A percentile compares a stretch with the other conserved stretches of the same genome.
Conservation (phyloP, 2,113 vertebrate genomes). For the Solea senegalensis region DNA sequence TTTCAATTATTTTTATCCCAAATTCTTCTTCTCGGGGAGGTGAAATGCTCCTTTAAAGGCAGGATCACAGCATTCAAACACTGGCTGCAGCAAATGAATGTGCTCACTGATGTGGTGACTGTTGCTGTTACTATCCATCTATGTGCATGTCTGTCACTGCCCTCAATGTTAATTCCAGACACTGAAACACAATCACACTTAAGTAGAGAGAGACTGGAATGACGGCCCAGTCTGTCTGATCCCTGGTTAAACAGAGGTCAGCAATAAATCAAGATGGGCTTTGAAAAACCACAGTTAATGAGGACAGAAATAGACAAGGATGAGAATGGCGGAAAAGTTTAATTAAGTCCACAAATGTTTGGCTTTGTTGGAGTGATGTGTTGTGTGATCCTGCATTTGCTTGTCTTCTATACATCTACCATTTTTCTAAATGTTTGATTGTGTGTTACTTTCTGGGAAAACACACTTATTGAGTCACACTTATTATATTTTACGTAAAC, state of each 20-base stretch:
- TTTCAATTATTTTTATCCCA: conserved; percentile 29
- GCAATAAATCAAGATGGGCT: conserved; percentile 60
- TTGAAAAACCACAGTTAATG: conserved; percentile 60
- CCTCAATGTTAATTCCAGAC: conserved; percentile 63
- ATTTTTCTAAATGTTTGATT: conserved; percentile 5
- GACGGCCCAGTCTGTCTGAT: conserved; percentile 66
- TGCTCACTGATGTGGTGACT: conserved; percentile 20
- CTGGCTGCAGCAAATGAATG: conserved; percentile 7
- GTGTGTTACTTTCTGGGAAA: conserved; percentile 8
- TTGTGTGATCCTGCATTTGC: conserved; percentile 14
- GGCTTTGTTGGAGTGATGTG: conserved; percentile 12
- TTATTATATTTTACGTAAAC: no score
- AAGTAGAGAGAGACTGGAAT: conserved; percentile 64
- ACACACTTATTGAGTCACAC: no score
- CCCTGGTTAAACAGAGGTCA: conserved; percentile 69
- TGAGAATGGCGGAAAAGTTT: conserved; percentile 20
- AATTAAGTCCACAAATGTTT: conserved; percentile 11
- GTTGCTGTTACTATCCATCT: conserved; percentile 23
- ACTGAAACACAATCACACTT: conserved; percentile 64
- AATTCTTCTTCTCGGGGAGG: conserved; percentile 5
- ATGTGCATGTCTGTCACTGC: conserved; percentile 52
- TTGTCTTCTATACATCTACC: conserved; percentile 19
- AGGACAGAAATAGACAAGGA: conserved; percentile 42
- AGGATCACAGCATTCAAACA: conserved; percentile 19
- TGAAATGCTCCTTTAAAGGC: conserved; percentile 21